These are phyloP conservation scores for Hydrochoerus hydrochaeris DNA, from an alignment of 2,113 vertebrate species.

Conservation along the genomic window DNA sequence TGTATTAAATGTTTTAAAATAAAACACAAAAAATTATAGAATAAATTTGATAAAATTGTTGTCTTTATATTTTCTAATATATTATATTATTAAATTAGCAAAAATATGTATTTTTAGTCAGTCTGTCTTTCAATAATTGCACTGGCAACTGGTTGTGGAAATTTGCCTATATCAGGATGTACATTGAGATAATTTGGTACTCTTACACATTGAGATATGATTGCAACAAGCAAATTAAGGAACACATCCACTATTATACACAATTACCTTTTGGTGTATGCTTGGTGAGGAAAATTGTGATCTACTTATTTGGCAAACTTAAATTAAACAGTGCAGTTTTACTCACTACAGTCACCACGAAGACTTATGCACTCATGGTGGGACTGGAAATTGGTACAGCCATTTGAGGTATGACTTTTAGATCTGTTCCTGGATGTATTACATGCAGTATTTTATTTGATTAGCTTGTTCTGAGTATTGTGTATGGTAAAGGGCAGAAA, in stretches of 20 bases:
- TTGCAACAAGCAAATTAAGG: neutral
- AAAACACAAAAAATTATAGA: neutral
- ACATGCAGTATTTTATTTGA: neutral
- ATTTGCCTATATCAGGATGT: neutral
- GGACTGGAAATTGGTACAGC: neutral
- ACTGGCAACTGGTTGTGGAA: neutral
- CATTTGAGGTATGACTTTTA: neutral
- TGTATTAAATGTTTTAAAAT: neutral
- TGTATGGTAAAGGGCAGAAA: neutral
- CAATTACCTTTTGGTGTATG: neutral
- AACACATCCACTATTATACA: neutral
- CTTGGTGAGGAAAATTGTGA: neutral
- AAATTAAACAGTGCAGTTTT: neutral
- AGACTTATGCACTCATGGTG: neutral
- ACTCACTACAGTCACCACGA: neutral
- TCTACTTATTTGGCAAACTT: neutral
- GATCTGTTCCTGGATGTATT: neutral
- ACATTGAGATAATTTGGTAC: neutral
- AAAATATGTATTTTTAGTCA: neutral
- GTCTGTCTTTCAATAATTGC: neutral
- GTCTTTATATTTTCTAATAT: neutral
- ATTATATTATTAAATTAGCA: neutral
- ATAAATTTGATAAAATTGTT: neutral
- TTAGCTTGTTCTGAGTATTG: neutral
- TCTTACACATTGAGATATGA: neutral